phyloP scores from a whole-genome alignment of 2,797 vertebrate genomes.

The Sebastes oblongus region DNA sequence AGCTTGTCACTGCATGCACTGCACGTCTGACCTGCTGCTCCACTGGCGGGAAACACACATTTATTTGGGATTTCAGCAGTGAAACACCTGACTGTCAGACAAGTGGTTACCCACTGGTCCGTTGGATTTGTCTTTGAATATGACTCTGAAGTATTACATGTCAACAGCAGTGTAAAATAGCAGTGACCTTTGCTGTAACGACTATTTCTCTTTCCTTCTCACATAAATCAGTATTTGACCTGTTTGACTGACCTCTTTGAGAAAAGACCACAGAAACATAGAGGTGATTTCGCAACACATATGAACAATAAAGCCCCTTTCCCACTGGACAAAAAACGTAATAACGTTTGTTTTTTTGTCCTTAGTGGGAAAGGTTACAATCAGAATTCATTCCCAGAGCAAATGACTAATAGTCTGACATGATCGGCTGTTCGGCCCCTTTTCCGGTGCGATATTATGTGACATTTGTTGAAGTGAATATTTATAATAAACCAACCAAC shows the following conservation, averaged over 20 bases:
- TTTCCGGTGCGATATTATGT: neutral
- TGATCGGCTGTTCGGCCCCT: neutral
- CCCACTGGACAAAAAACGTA: neutral
- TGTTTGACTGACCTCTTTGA: neutral
- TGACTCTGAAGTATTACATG: neutral
- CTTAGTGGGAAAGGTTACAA: neutral
- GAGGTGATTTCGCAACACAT: neutral
- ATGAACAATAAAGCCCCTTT: neutral
- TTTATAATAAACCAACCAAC: too few relatives aligned
- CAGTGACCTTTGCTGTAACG: neutral
- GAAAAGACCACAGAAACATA: neutral
- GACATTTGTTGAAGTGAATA: too few relatives aligned
- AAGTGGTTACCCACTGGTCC: neutral
- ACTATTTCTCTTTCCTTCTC: neutral
- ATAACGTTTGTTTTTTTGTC: neutral
- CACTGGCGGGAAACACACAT: neutral
- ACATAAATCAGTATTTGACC: neutral
- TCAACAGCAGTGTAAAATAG: neutral
- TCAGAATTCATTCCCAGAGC: neutral
- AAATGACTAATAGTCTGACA: neutral
- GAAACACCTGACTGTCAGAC: neutral
- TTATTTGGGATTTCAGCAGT: neutral
- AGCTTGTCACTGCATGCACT: neutral
- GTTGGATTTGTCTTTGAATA: neutral
- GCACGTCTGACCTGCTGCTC: constrained; percentile 10